Base-by-base conservation (phyloP, 2,888 invertebrate genomes). In the Leucania comma region DNA sequence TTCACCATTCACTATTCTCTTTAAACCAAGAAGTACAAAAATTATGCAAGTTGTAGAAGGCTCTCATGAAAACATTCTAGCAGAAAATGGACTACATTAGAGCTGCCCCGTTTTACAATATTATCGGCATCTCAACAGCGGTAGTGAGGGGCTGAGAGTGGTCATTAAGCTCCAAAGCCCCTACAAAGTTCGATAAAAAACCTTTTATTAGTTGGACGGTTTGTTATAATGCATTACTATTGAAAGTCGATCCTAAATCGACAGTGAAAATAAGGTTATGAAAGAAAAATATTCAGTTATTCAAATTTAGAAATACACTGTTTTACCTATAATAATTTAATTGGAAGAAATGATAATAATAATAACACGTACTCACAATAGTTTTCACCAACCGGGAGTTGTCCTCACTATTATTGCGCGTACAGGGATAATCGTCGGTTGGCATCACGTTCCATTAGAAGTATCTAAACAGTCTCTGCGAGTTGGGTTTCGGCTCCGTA, bases 181-280 rank as follows among this genome's bases (percentile, higher is more conserved):
- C 64, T 46, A 22, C 51, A 56, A 73, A 64, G 65, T 73, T 80
- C 76, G 60, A 76, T 72, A 72, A 68, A 75, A 80, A 68, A 14
- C 54, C 38, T n/a, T 68, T 68, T 72, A 72, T 71, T 80, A 64
- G 72, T 67, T 56, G 53, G 67, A 57, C 50, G 53, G 35, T 53
- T 68, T 57, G 42, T 63, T 63, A 68, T 1, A 29, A 26, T 9
- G 12, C 48, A 17, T 26, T 29, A 79, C 82, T 68, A 48, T 24
- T 50, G 61, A 26, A 53, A 46, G 6, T 79, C 70, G 69, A 57
- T 22, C 17, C 1, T 5, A 57, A 26, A 50, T 46, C 35, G 14
- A 0, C 14, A 12, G 3, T 26, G 0, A 4, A 12, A 20, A 10
- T 50, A n/a, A 32, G 26, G 29, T 3, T 20, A 26, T 48, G 1